These are phyloP conservation scores for Hydrocynus forskahlii DNA, from an alignment of 2,797 vertebrate species.

Conservation along the genomic window DNA sequence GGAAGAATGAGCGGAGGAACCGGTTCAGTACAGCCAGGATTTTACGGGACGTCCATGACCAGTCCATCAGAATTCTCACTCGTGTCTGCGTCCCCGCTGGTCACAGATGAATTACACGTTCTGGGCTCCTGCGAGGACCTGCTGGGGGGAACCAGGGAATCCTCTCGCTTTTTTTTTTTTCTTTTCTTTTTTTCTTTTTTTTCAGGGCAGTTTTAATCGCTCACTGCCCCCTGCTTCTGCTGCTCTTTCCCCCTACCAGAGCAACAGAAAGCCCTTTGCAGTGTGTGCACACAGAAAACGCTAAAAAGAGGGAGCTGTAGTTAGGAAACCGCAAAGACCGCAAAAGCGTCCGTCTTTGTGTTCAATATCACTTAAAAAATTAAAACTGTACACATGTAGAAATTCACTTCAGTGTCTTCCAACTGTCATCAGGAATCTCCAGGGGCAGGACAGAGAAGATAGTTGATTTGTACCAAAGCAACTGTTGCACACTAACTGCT, in stretches of 20 bases:
- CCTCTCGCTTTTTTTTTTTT: slow-evolving; percentile 11
- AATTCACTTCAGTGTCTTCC: slow-evolving; percentile 37
- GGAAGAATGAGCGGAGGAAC: slow-evolving; percentile 18
- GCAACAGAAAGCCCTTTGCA: slow-evolving; percentile 23
- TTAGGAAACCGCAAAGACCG: slow-evolving; percentile 16
- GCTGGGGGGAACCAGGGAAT: slow-evolving; percentile 22
- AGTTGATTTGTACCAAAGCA: slow-evolving; percentile 59
- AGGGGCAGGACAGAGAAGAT: slow-evolving; percentile 50
- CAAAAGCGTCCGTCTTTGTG: slow-evolving; percentile 23
- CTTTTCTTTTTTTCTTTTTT: not conserved
- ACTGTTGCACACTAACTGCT: slow-evolving; percentile 46
- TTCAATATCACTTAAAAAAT: slow-evolving; percentile 25
- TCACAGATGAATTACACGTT: slow-evolving; percentile 17
- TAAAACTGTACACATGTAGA: slow-evolving; percentile 1
- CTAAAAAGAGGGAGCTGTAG: slow-evolving; percentile 40
- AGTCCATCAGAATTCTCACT: not conserved
- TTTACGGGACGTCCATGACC: slow-evolving; percentile 1
- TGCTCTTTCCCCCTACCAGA: slow-evolving; percentile 34
- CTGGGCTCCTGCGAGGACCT: slow-evolving; percentile 19
- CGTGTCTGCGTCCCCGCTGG: slow-evolving; percentile 11
- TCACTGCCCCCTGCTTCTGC: slow-evolving; percentile 46
- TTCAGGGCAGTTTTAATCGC: slow-evolving; percentile 47
- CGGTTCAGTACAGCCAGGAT: not conserved
- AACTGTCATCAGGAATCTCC: slow-evolving; percentile 42
- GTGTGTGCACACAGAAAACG: slow-evolving; percentile 32